Conservation (phyloP, 2,888 invertebrate genomes). For the Trichogramma evanescens region DNA sequence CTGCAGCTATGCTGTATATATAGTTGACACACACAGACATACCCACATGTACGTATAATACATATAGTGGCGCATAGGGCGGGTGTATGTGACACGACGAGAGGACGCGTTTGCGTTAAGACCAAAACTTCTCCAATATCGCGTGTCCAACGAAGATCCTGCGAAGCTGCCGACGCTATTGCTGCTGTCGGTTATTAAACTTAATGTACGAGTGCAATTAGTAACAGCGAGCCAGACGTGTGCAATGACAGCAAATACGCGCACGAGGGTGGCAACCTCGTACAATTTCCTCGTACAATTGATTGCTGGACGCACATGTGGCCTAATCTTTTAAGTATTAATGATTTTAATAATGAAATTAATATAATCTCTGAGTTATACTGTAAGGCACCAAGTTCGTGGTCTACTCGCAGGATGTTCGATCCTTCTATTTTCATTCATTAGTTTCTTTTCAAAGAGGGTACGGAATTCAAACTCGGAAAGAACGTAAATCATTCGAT, state of each 20-base stretch:
- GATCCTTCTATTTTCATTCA: not conserved
- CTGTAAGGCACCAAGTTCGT: no score
- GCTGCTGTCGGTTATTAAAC: slow-evolving; percentile 40
- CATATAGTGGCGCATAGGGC: not conserved
- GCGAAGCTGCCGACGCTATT: not conserved
- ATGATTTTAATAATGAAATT: no score
- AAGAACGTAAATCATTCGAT: no score
- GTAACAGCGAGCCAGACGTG: slow-evolving; percentile 27
- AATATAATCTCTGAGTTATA: no score
- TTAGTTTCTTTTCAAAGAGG: not conserved
- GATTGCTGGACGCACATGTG: no score
- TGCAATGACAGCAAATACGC: no score
- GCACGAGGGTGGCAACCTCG: no score
- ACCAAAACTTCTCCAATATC: slow-evolving; percentile 39
- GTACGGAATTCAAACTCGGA: not conserved
- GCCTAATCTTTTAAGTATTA: no score
- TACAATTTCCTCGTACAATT: no score
- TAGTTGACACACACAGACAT: not conserved
- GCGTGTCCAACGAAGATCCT: slow-evolving; percentile 22
- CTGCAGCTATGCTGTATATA: not conserved
- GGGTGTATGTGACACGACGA: slow-evolving; percentile 11
- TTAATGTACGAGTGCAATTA: slow-evolving; percentile 45
- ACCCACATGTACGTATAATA: no score
- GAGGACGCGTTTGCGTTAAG: slow-evolving; percentile 23
- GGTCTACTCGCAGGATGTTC: not conserved